Conservation (phyloP, 1,140 invertebrate genomes). For the Chionoecetes opilio region DNA sequence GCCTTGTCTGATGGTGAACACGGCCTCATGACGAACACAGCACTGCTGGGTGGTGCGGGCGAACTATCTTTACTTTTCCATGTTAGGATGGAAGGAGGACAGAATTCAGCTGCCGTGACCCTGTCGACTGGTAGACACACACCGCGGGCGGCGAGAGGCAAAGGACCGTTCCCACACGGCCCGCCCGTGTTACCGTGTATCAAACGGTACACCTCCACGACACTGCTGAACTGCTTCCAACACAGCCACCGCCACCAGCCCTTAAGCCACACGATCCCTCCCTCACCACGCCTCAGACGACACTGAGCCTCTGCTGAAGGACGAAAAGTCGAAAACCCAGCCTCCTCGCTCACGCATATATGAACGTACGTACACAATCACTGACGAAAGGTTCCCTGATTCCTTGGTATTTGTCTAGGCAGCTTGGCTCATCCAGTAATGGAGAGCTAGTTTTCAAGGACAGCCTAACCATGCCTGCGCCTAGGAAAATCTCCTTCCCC, state of each 20-base stretch:
- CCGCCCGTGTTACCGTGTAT: too few relatives aligned
- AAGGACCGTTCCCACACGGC: constrained; percentile 1
- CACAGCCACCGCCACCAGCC: neutral
- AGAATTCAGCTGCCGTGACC: neutral
- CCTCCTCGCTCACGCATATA: neutral
- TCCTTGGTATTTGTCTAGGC: neutral
- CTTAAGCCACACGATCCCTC: neutral
- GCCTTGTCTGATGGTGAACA: neutral
- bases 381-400: neutral
- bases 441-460: neutral
- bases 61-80: neutral
- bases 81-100: neutral
- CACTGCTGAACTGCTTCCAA: neutral
- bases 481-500: neutral
- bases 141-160: constrained; percentile 2
- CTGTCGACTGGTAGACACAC: neutral
- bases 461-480: neutral
- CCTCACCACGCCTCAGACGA: neutral
- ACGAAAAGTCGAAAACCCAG: neutral
- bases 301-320: constrained; percentile 4
- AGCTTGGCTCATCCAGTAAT: neutral
- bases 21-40: neutral
- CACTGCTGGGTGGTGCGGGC: neutral
- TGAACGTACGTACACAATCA: neutral
- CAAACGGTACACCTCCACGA: constrained; percentile 14